A percentile compares a stretch with the other conserved stretches of the same genome.
phyloP scores from a whole-genome alignment of 2,113 vertebrate genomes.

The Cyprinodon tularosa region DNA sequence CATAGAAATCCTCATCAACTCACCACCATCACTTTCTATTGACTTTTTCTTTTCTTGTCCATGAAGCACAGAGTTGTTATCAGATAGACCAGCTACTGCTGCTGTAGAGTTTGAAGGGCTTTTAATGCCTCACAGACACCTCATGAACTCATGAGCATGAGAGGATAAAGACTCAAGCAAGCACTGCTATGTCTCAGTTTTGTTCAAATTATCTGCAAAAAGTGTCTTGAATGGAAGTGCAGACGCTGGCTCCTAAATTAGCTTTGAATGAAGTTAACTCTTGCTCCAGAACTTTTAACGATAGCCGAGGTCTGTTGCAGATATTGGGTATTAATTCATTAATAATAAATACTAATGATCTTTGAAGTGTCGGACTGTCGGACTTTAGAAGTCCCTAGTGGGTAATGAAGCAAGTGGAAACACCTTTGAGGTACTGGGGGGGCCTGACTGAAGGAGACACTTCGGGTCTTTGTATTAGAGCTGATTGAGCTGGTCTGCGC shows the following conservation, averaged over 20 bases:
- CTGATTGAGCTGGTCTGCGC: slow-evolving; percentile 71
- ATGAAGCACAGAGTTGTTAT: slow-evolving; percentile 68
- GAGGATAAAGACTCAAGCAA: slow-evolving; percentile 36
- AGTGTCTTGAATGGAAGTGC: slow-evolving; percentile 56
- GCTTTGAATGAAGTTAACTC: slow-evolving; percentile 66
- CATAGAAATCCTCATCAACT: slow-evolving; percentile 23
- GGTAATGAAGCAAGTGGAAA: slow-evolving; percentile 76
- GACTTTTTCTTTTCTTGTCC: slow-evolving; percentile 57
- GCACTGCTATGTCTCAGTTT: slow-evolving; percentile 24
- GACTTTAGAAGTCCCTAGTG: slow-evolving; percentile 70
- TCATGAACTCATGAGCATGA: slow-evolving; percentile 51
- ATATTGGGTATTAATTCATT: slow-evolving; percentile 81
- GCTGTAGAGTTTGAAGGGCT: slow-evolving; percentile 49
- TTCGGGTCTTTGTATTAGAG: slow-evolving; percentile 81
- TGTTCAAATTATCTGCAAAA: slow-evolving; percentile 55
- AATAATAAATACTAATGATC: slow-evolving; percentile 82
- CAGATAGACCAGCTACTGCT: slow-evolving; percentile 60
- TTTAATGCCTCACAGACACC: slow-evolving; percentile 60
- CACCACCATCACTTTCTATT: slow-evolving; percentile 47
- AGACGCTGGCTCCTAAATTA: slow-evolving; percentile 58
- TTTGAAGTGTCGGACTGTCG: slow-evolving; percentile 70
- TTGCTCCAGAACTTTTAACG: slow-evolving; percentile 78
- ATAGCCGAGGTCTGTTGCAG: slow-evolving; percentile 74
- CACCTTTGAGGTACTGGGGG: slow-evolving; percentile 79
- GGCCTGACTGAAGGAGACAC: slow-evolving; percentile 63